Evolutionary conservation across 2,797 vertebrate genomes (phyloP).

Genomic region (Tadarida brasiliensis): DNA sequence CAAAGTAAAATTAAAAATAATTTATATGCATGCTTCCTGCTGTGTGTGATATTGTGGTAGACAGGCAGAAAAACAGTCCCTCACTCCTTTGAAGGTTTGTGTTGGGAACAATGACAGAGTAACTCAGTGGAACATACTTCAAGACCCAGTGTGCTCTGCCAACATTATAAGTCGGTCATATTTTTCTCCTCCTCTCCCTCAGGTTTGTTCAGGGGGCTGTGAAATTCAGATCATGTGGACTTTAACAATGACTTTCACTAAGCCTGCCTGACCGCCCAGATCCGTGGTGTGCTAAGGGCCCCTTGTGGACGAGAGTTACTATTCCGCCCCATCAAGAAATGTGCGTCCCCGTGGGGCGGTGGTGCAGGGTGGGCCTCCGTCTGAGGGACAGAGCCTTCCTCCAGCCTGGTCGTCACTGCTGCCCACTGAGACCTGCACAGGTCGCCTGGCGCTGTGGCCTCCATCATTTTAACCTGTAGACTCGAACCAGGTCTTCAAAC

Average conservation of each 20-base stretch:
- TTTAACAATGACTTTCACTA: not conserved
- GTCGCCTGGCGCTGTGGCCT: not conserved
- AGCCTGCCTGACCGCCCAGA: not conserved
- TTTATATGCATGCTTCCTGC: not conserved
- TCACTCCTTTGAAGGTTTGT: not conserved
- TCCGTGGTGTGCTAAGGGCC: not conserved
- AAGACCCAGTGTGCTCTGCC: not conserved
- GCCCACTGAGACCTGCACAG: not conserved
- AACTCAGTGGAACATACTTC: not conserved
- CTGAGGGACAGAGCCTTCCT: not conserved
- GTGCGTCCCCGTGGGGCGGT: accelerated
- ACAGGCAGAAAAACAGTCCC: not conserved
- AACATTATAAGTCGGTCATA: not conserved
- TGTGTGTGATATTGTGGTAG: not conserved
- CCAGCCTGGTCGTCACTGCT: not conserved
- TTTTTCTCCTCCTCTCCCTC: not conserved
- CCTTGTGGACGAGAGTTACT: accelerated
- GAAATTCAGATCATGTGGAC: not conserved
- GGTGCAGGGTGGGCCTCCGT: not conserved
- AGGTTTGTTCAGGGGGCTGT: not conserved
- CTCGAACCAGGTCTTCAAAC: not conserved
- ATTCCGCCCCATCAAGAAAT: not conserved
- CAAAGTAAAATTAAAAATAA: slow-evolving; percentile 60
- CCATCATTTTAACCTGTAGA: not conserved
- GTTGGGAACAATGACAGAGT: not conserved